These are phyloP conservation scores for Betta splendens DNA, from an alignment of 2,797 vertebrate genomes.

Conservation along the genomic window DNA sequence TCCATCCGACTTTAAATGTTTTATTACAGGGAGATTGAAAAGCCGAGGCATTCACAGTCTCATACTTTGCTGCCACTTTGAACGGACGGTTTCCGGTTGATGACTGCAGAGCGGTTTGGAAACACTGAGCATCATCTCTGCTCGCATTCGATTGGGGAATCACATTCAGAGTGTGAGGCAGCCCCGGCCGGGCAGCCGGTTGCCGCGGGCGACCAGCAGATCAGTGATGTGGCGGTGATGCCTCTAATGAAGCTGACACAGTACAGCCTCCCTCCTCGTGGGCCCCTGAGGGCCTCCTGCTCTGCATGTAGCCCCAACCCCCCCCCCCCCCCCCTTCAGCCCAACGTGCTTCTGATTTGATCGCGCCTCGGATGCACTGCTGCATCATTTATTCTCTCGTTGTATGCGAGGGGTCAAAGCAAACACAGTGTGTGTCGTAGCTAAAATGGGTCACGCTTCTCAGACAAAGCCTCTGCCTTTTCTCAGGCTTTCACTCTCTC, in stretches of 20 bases:
- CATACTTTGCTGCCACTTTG: not conserved
- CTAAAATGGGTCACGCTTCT: conserved; percentile 60
- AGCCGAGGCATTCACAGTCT: no score
- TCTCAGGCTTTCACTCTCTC: conserved; percentile 12
- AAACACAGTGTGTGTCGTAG: conserved; percentile 46
- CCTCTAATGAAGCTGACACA: conserved; percentile 85
- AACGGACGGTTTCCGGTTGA: conserved; percentile 20
- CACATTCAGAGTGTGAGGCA: conserved; percentile 62
- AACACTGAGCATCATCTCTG: conserved; percentile 28
- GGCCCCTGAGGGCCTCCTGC: conserved; percentile 66
- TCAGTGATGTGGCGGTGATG: conserved; percentile 82
- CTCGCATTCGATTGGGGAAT: conserved; percentile 49
- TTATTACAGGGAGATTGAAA: no score
- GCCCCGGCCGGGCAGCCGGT: conserved; percentile 55
- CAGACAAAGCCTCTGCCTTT: conserved; percentile 30
- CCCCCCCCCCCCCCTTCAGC: conserved; percentile 34
- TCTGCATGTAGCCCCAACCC: conserved; percentile 47
- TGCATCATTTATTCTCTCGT: conserved; percentile 58
- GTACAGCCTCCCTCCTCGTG: conserved; percentile 72
- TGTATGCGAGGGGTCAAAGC: conserved; percentile 31
- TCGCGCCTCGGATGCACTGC: conserved; percentile 42
- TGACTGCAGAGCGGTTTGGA: not conserved
- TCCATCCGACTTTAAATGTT: not conserved
- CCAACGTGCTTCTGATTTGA: conserved; percentile 58
- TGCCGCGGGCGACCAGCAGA: conserved; percentile 74